Percentiles rank a stretch among this genome's conserved stretches.
phyloP scores from a whole-genome alignment of 2,797 vertebrate species.

The Champsocephalus gunnari region DNA sequence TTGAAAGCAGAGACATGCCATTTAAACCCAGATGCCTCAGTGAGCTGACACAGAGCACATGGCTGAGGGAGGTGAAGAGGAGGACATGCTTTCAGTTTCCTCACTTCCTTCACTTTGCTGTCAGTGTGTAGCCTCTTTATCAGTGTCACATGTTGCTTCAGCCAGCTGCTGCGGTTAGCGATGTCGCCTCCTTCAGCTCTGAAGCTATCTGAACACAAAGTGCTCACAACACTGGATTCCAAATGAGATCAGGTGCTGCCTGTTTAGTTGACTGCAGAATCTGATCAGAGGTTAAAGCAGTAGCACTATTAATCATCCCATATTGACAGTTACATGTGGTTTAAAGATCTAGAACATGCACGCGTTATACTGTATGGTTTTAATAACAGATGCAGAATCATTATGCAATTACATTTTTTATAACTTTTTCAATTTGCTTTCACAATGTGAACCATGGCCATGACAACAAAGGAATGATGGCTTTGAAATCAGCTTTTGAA shows the following conservation, averaged over 20 bases:
- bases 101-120: not conserved
- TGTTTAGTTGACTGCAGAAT: not conserved
- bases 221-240: not conserved
- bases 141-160: constrained; percentile 46
- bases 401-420: no score
- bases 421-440: no score
- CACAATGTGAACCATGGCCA: not conserved
- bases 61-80: not conserved
- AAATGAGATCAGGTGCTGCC: not conserved
- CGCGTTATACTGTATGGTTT: not conserved
- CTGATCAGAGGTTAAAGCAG: not conserved
- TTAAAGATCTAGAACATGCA: not conserved
- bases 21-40: not conserved
- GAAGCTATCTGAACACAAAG: not conserved
- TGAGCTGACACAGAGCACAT: not conserved
- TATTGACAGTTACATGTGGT: not conserved
- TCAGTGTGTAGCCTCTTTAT: not conserved
- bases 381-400: not conserved
- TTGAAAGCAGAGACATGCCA: not conserved
- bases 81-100: not conserved
- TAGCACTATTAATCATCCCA: not conserved
- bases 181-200: constrained; percentile 2
- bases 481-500: no score
- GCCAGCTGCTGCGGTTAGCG: not conserved
- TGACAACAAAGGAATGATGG: not conserved